Conservation (phyloP, 2,888 invertebrate genomes). For the Neria commutata region DNA sequence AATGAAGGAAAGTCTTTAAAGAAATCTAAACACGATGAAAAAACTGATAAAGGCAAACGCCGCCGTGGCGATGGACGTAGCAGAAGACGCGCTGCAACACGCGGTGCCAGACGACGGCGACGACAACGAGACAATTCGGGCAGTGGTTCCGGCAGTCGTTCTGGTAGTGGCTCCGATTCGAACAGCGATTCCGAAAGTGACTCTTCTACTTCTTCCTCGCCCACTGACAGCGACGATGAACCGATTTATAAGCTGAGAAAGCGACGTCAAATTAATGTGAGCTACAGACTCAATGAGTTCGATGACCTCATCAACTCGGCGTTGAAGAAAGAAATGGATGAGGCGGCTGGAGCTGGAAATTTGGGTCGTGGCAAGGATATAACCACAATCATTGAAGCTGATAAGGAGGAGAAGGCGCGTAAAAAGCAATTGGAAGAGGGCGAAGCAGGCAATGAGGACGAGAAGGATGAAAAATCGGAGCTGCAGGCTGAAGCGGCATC, state of each 20-base stretch:
- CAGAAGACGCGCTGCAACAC: slow-evolving; percentile 42
- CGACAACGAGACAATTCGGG: slow-evolving; percentile 42
- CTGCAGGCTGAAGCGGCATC: slow-evolving; percentile 28
- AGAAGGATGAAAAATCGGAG: slow-evolving; percentile 31
- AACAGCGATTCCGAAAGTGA: slow-evolving; percentile 33
- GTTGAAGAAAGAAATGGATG: slow-evolving; percentile 76
- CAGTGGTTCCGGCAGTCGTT: slow-evolving; percentile 34
- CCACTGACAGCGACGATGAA: slow-evolving; percentile 66
- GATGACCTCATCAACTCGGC: slow-evolving; percentile 95
- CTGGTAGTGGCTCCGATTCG: slow-evolving; percentile 43
- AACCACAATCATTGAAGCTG: slow-evolving; percentile 83
- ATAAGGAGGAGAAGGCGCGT: slow-evolving; percentile 69
- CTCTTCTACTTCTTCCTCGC: slow-evolving; percentile 38
- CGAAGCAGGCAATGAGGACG: slow-evolving; percentile 38
- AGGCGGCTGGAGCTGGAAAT: slow-evolving; percentile 79
- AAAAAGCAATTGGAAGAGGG: slow-evolving; percentile 41
- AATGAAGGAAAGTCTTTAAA: background rate
- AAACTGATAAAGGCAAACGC: slow-evolving; percentile 49
- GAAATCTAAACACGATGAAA: slow-evolving; percentile 22
- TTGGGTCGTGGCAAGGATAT: slow-evolving; percentile 90
- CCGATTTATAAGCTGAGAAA: slow-evolving; percentile 86
- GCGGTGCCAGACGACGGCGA: slow-evolving; percentile 44
- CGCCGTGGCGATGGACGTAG: slow-evolving; percentile 51
- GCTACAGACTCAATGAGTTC: slow-evolving; percentile 88
- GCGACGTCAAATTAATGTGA: slow-evolving; percentile 79